A percentile compares a stretch with the other conserved stretches of the same genome.
phyloP scores from a whole-genome alignment of 2,888 invertebrate species.

The Pterobdella sp. region DNA sequence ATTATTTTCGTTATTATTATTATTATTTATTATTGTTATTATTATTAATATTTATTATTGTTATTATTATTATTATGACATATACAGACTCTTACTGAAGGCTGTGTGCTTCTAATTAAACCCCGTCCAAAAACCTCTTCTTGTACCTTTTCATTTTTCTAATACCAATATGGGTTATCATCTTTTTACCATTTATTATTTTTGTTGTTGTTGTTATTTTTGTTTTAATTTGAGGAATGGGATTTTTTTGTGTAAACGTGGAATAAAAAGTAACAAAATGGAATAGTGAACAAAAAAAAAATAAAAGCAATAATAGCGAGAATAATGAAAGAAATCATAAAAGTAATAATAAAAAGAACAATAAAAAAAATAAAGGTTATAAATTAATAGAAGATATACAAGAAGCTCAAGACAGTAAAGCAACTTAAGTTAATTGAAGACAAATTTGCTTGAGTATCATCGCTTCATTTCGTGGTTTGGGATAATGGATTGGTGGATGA shows the following conservation, averaged over 20 bases:
- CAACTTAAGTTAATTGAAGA: slow-evolving; percentile 15
- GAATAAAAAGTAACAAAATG: background rate
- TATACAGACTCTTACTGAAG: too few relatives aligned
- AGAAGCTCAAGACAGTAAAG: background rate
- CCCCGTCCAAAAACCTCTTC: background rate
- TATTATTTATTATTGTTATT: background rate
- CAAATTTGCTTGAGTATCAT: too few relatives aligned
- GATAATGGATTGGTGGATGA: slow-evolving; percentile 12
- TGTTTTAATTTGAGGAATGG: background rate
- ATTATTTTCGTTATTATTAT: background rate
- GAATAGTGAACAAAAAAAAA: background rate
- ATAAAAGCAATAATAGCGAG: slow-evolving; percentile 6
- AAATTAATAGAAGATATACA: background rate
- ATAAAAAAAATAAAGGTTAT: background rate
- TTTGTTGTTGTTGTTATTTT: background rate
- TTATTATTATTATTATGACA: background rate
- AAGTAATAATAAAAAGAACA: background rate
- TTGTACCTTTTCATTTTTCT: too few relatives aligned
- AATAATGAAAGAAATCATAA: slow-evolving; percentile 16
- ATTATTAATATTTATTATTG: background rate
- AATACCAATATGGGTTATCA: too few relatives aligned
- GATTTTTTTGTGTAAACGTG: background rate
- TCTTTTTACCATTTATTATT: too few relatives aligned
- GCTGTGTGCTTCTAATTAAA: background rate
- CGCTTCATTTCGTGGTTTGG: too few relatives aligned